phyloP scores from a whole-genome alignment of 1,140 invertebrate species.

The Eupeodes corollae region DNA sequence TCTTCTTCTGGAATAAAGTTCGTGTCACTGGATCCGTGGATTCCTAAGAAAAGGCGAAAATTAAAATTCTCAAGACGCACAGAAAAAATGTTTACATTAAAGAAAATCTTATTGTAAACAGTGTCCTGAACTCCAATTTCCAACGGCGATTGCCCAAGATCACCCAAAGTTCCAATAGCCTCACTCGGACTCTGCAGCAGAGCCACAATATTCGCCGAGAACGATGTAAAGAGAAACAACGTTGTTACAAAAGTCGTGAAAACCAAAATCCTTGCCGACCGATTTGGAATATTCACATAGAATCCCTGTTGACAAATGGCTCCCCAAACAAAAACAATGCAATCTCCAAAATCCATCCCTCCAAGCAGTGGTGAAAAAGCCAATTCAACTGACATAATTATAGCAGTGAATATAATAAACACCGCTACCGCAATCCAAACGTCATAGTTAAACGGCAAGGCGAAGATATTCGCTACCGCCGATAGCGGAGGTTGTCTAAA shows the following conservation, averaged over 20 bases:
- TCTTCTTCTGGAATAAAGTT: slow-evolving; percentile 42
- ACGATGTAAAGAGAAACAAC: slow-evolving; percentile 47
- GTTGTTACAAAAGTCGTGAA: slow-evolving; percentile 42
- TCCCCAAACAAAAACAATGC: slow-evolving; percentile 41
- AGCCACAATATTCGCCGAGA: slow-evolving; percentile 49
- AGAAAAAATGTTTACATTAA: slow-evolving; percentile 32
- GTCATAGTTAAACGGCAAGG: slow-evolving; percentile 47
- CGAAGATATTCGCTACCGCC: slow-evolving; percentile 52
- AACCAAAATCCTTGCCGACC: slow-evolving; percentile 41
- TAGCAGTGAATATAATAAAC: slow-evolving; percentile 26
- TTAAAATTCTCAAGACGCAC: not conserved
- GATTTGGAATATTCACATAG: slow-evolving; percentile 35
- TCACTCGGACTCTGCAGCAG: slow-evolving; percentile 46
- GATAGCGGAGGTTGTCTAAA: slow-evolving; percentile 55
- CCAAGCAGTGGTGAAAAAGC: slow-evolving; percentile 20
- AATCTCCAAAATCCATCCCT: slow-evolving; percentile 35
- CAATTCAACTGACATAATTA: slow-evolving; percentile 20
- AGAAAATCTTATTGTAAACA: slow-evolving; percentile 45
- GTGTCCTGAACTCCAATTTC: slow-evolving; percentile 45
- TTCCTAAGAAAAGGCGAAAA: slow-evolving; percentile 31
- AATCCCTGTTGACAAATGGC: slow-evolving; percentile 53
- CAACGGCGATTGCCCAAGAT: slow-evolving; percentile 43
- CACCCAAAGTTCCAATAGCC: slow-evolving; percentile 40
- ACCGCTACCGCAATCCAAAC: slow-evolving; percentile 47
- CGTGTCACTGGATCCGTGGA: slow-evolving; percentile 42